Conservation (phyloP, 2,888 invertebrate species). For the Omphaloscelis lunosa region DNA sequence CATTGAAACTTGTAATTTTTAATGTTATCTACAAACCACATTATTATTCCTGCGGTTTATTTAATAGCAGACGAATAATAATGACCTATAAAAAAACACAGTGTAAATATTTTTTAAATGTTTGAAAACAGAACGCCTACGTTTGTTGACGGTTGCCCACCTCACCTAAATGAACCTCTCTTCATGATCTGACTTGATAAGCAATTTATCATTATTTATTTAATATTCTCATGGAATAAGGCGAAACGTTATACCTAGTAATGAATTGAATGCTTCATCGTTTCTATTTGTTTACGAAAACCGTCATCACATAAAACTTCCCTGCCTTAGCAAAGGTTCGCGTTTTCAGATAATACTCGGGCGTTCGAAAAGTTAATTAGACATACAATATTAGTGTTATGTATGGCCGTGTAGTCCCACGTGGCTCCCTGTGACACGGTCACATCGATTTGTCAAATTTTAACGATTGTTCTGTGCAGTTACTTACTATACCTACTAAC, state of each 20-base stretch:
- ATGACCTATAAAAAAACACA: slow-evolving; percentile 39
- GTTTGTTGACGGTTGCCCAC: slow-evolving; percentile 26
- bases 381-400: slow-evolving; percentile 53
- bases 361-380: slow-evolving; percentile 57
- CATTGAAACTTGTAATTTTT: slow-evolving; percentile 34
- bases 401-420: slow-evolving; percentile 36
- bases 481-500: background rate
- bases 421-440: slow-evolving; percentile 37
- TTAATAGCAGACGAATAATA: slow-evolving; percentile 27
- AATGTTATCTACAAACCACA: slow-evolving; percentile 38
- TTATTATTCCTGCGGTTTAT: slow-evolving; percentile 38
- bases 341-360: slow-evolving; percentile 51
- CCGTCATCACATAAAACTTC: slow-evolving; percentile 29
- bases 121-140: slow-evolving; percentile 41
- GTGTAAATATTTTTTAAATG: slow-evolving; percentile 14
- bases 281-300: slow-evolving; percentile 52
- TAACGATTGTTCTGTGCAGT: slow-evolving; percentile 14
- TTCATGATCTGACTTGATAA: slow-evolving; percentile 44
- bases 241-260: slow-evolving; percentile 26
- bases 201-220: slow-evolving; percentile 50
- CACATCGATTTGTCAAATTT: slow-evolving; percentile 38
- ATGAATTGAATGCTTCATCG: slow-evolving; percentile 35
- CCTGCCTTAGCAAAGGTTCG: slow-evolving; percentile 30
- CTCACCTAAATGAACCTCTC: slow-evolving; percentile 59
- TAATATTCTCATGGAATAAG: slow-evolving; percentile 25